Percentiles rank a stretch among this genome's conserved stretches.
phyloP scores from a whole-genome alignment of 2,797 vertebrate species.

The Liparis tanakae region DNA sequence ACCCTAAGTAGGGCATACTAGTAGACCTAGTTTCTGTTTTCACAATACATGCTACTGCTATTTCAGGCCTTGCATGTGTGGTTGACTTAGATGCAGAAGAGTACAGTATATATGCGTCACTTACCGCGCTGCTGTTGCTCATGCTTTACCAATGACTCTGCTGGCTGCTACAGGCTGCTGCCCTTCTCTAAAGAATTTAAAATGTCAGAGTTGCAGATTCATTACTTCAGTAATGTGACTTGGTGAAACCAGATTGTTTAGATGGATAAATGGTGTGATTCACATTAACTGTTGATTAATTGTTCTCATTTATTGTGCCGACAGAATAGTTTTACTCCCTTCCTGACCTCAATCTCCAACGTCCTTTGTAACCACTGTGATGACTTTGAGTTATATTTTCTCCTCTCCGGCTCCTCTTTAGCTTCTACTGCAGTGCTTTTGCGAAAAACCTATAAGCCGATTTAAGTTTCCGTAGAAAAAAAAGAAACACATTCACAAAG shows the following conservation, averaged over 20 bases:
- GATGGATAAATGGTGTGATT: slow-evolving; percentile 76
- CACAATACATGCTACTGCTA: slow-evolving; percentile 48
- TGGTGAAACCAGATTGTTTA: slow-evolving; percentile 76
- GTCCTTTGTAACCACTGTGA: slow-evolving; percentile 79
- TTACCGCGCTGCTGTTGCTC: slow-evolving; percentile 42
- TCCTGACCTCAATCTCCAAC: slow-evolving; percentile 81
- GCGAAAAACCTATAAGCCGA: slow-evolving; percentile 83
- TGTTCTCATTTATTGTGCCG: slow-evolving; percentile 79
- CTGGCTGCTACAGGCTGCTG: slow-evolving; percentile 45
- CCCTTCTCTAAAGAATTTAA: slow-evolving; percentile 56
- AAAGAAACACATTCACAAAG: slow-evolving; percentile 71
- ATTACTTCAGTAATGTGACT: slow-evolving; percentile 67
- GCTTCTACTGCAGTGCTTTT: slow-evolving; percentile 73
- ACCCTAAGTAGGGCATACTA: slow-evolving; percentile 48
- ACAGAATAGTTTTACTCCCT: slow-evolving; percentile 71
- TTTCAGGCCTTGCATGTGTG: slow-evolving; percentile 47
- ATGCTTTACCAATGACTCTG: slow-evolving; percentile 48
- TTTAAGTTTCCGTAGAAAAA: slow-evolving; percentile 78
- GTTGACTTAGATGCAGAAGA: slow-evolving; percentile 54
- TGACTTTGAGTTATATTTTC: slow-evolving; percentile 81
- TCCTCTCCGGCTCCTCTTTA: slow-evolving; percentile 68
- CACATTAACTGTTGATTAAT: slow-evolving; percentile 84
- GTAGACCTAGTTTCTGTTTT: slow-evolving; percentile 61
- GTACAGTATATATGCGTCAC: slow-evolving; percentile 38
- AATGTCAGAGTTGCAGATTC: slow-evolving; percentile 67